A percentile compares a stretch with the other conserved stretches of the same genome.
Conservation (phyloP, 2,113 vertebrate species). For the Scolopax mira region DNA sequence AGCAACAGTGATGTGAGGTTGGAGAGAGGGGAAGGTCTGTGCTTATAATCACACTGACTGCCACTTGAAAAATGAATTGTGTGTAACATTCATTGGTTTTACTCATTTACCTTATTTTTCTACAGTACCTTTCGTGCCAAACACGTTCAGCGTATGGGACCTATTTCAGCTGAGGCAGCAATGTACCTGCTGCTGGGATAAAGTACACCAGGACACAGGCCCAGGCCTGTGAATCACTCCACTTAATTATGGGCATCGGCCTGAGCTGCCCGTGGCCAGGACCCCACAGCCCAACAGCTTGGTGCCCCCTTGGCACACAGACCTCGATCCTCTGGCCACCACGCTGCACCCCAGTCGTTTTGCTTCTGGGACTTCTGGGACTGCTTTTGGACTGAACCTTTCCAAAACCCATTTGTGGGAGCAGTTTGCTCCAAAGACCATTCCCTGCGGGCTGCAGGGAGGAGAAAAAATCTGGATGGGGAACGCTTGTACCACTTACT, state of each 20-base stretch:
- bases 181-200: neutral
- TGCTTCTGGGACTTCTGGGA: neutral
- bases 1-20: neutral
- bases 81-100: neutral
- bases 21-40: neutral
- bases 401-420: neutral
- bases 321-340: rapidly evolving
- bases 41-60: neutral
- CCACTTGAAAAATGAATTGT: neutral
- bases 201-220: neutral
- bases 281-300: neutral
- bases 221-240: too few species aligned
- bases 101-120: neutral
- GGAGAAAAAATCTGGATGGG: neutral
- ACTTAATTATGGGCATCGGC: neutral
- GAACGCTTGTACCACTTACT: neutral
- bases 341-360: neutral
- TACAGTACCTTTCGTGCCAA: neutral
- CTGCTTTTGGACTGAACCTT: neutral
- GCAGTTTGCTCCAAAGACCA: neutral
- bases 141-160: neutral
- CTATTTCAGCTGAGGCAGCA: neutral
- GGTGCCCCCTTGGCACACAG: neutral
- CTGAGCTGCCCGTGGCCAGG: rapidly evolving
- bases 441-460: neutral